phyloP scores from a whole-genome alignment of 2,797 vertebrate genomes.

The Rousettus madagascariensis region DNA sequence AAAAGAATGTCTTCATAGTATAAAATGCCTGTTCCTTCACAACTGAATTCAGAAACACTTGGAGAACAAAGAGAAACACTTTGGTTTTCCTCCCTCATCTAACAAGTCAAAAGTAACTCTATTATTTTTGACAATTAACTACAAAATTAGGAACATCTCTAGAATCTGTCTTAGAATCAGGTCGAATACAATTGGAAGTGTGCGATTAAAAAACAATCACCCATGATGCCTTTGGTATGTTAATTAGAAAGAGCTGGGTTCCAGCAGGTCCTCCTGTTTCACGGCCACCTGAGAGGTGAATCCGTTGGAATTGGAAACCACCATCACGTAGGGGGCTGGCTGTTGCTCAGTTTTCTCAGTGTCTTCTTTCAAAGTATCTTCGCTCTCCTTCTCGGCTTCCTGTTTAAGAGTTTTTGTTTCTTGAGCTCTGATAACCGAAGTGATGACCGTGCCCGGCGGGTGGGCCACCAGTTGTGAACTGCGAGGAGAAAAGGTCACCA shows the following conservation, averaged over 20 bases:
- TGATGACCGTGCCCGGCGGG: slow-evolving; percentile 86
- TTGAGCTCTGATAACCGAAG: slow-evolving; percentile 89
- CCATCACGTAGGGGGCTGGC: slow-evolving; percentile 87
- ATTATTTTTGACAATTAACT: slow-evolving; percentile 81
- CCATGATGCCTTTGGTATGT: slow-evolving; percentile 69
- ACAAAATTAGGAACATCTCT: slow-evolving; percentile 78
- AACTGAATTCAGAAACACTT: slow-evolving; percentile 80
- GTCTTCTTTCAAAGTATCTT: slow-evolving; percentile 72
- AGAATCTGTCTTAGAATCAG: slow-evolving; percentile 80
- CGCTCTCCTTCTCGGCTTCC: slow-evolving; percentile 70
- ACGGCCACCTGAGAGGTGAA: slow-evolving; percentile 82
- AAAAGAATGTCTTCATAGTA: slow-evolving; percentile 80
- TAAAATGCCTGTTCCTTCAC: slow-evolving; percentile 84
- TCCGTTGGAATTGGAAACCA: slow-evolving; percentile 83
- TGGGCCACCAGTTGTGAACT: slow-evolving; percentile 86
- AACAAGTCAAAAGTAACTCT: slow-evolving; percentile 81
- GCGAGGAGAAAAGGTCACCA: slow-evolving; percentile 86
- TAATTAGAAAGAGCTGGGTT: slow-evolving; percentile 81
- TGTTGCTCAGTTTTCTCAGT: slow-evolving; percentile 77
- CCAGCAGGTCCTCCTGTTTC: slow-evolving; percentile 84
- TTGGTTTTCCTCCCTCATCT: slow-evolving; percentile 75
- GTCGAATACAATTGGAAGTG: slow-evolving; percentile 80
- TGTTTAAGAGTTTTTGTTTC: slow-evolving; percentile 82
- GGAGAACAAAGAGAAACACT: slow-evolving; percentile 62
- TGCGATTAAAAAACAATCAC: slow-evolving; percentile 81